phyloP scores from a whole-genome alignment of 2,888 invertebrate genomes.

The Acleris holmiana region DNA sequence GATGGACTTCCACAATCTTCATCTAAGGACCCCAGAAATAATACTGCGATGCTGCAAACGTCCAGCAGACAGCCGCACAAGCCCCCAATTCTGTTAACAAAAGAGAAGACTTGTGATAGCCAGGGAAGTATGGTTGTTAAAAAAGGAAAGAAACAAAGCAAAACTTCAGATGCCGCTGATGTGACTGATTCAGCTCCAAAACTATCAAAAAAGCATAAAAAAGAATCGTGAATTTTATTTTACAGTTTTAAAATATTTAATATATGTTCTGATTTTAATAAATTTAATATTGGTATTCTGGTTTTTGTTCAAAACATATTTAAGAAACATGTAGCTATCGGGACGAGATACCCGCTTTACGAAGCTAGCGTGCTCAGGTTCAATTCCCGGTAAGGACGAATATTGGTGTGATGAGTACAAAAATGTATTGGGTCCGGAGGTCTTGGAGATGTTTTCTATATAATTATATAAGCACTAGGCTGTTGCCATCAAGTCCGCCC shows the following conservation, averaged over 20 bases:
- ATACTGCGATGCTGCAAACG: constrained; percentile 38
- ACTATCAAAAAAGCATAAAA: constrained; percentile 64
- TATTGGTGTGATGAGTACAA: too few species aligned
- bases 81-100: constrained; percentile 43
- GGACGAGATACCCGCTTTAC: too few species aligned
- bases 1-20: constrained; percentile 52
- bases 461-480: too few species aligned
- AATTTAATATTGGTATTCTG: background rate
- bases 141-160: constrained; percentile 57
- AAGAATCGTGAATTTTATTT: constrained; percentile 45
- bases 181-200: constrained; percentile 52
- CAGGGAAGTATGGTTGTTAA: constrained; percentile 45
- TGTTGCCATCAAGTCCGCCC: too few species aligned
- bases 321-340: too few species aligned
- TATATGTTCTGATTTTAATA: constrained; percentile 2
- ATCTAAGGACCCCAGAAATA: constrained; percentile 43
- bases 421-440: too few species aligned
- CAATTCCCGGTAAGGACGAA: too few species aligned
- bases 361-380: too few species aligned
- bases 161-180: constrained; percentile 50
- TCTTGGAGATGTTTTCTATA: too few species aligned
- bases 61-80: constrained; percentile 46
- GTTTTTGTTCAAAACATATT: too few species aligned
- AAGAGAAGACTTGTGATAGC: constrained; percentile 51
- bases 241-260: constrained; percentile 12